phyloP scores from a whole-genome alignment of 1,140 invertebrate species.

The Chironomus tepperi region DNA sequence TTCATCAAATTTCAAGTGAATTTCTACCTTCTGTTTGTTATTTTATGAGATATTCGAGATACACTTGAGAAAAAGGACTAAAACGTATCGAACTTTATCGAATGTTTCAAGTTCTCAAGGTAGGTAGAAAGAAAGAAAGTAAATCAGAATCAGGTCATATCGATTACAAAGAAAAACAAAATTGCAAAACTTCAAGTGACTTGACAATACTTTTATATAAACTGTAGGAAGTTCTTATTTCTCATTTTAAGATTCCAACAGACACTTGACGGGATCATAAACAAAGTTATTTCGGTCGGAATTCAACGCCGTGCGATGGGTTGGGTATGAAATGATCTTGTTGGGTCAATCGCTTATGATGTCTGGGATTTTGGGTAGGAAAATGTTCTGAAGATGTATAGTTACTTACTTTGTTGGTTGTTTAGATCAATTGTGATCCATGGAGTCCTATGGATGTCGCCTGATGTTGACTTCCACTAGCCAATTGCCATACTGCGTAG shows the following conservation, averaged over 20 bases:
- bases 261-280: too few species aligned
- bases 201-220: not conserved
- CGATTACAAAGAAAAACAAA: conserved; percentile 14
- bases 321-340: not conserved
- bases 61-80: not conserved
- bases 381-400: too few species aligned
- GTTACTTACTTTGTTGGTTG: too few species aligned
- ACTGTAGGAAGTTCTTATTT: not conserved
- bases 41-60: conserved; percentile 13
- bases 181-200: conserved; percentile 8
- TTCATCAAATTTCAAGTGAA: conserved; percentile 1
- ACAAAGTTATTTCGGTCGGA: not conserved
- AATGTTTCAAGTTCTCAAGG: too few species aligned
- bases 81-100: too few species aligned
- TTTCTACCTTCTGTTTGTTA: not conserved
- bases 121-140: too few species aligned
- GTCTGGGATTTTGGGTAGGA: too few species aligned
- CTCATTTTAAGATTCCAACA: not conserved
- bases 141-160: not conserved
- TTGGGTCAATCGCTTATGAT: not conserved
- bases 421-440: too few species aligned
- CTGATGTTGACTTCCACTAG: too few species aligned
- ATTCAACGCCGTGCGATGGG: not conserved
- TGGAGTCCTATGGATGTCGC: too few species aligned
- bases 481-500: too few species aligned